Conservation (phyloP, 2,888 invertebrate genomes). For the Eristalis tenax region DNA sequence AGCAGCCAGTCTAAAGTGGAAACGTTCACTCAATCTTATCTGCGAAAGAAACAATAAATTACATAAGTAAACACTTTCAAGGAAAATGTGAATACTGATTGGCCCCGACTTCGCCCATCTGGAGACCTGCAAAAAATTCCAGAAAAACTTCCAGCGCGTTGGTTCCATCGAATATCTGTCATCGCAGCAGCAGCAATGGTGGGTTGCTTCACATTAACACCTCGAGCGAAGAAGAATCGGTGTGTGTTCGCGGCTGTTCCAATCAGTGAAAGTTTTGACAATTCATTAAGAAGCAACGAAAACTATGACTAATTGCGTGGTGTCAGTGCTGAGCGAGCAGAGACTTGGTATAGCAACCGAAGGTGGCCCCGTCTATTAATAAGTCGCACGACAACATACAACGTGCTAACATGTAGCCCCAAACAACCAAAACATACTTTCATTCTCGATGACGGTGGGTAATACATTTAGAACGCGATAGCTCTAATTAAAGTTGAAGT, state of each 20-base stretch:
- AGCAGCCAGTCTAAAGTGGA: not conserved
- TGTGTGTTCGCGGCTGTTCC: not conserved
- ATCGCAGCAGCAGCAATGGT: not conserved
- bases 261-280: constrained; percentile 55
- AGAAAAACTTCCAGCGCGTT: not conserved
- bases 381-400: not conserved
- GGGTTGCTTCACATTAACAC: constrained; percentile 34
- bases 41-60: constrained; percentile 28
- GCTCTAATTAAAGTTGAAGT: constrained; percentile 34
- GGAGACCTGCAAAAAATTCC: constrained; percentile 6
- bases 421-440: not conserved
- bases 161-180: not conserved
- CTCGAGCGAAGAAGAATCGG: not conserved
- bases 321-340: not conserved
- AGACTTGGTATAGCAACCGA: not conserved
- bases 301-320: not conserved
- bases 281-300: constrained; percentile 31
- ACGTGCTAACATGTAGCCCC: not conserved
- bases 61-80: constrained; percentile 50
- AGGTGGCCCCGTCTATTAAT: constrained; percentile 3
- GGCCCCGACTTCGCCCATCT: not conserved
- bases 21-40: constrained; percentile 48
- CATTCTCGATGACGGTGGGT: constrained; percentile 6
- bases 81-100: not conserved
- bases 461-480: constrained; percentile 38